Conservation (phyloP, 2,888 invertebrate species). For the Alsophila aescularia region DNA sequence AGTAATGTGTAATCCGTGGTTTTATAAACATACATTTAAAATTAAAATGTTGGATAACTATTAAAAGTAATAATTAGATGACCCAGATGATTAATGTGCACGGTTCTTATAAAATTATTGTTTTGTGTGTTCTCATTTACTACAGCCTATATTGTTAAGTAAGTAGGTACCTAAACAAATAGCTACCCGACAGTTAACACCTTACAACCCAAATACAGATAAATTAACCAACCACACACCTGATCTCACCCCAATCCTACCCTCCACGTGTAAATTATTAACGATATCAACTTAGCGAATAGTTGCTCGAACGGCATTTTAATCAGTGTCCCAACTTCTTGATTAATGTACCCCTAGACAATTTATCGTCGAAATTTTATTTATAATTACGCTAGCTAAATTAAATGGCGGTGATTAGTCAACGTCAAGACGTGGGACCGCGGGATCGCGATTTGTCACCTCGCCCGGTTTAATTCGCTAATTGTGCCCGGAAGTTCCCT, state of each 20-base stretch:
- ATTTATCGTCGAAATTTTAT: slow-evolving; percentile 84
- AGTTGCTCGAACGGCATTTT: slow-evolving; percentile 83
- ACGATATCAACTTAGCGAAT: slow-evolving; percentile 81
- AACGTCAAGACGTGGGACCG: slow-evolving; percentile 76
- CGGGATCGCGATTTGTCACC: slow-evolving; percentile 81
- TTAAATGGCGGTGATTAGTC: slow-evolving; percentile 81
- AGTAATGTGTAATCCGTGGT: too few relatives aligned
- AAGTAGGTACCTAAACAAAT: slow-evolving; percentile 18
- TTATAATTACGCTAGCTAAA: slow-evolving; percentile 82
- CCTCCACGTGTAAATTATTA: slow-evolving; percentile 79
- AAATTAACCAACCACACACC: slow-evolving; percentile 58
- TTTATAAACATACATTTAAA: too few relatives aligned
- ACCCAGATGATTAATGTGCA: too few relatives aligned
- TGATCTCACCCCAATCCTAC: slow-evolving; percentile 64
- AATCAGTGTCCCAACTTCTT: slow-evolving; percentile 86
- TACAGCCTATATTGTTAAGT: background rate
- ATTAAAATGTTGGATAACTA: too few relatives aligned
- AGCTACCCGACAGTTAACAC: slow-evolving; percentile 20
- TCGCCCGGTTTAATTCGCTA: slow-evolving; percentile 77
- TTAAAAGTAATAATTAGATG: too few relatives aligned
- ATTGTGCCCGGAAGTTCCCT: slow-evolving; percentile 77
- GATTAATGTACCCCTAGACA: slow-evolving; percentile 81
- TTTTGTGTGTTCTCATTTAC: background rate
- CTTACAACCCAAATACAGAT: slow-evolving; percentile 35
- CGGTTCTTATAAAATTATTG: too few relatives aligned